A percentile compares a stretch with the other conserved stretches of the same genome.
These are phyloP conservation scores for Paedocypris micromegethes DNA, from an alignment of 2,797 vertebrate genomes.

Conservation along the genomic window DNA sequence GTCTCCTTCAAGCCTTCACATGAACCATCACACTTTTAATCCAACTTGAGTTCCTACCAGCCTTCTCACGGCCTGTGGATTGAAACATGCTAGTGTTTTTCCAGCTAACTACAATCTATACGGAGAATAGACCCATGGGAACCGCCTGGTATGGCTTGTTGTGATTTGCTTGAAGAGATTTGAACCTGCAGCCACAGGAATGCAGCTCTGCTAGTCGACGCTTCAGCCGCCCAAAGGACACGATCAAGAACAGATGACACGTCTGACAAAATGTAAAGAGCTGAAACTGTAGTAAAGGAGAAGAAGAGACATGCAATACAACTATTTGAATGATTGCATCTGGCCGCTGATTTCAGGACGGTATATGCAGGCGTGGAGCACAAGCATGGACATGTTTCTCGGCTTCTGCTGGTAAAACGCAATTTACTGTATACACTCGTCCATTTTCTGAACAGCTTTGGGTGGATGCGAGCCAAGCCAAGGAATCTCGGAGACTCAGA, in stretches of 20 bases:
- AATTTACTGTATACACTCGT: constrained; percentile 9
- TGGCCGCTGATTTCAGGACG: constrained; percentile 67
- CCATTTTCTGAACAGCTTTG: no score
- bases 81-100: constrained; percentile 18
- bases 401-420: constrained; percentile 61
- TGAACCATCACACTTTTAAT: no score
- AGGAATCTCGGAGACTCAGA: no score
- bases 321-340: constrained; percentile 68
- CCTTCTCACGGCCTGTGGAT: constrained; percentile 17
- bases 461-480: no score
- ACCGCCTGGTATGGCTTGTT: constrained; percentile 8
- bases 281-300: constrained; percentile 33
- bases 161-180: constrained; percentile 22
- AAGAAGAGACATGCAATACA: constrained; percentile 36
- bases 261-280: constrained; percentile 31
- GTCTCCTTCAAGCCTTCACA: no score
- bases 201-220: constrained; percentile 27
- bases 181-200: constrained; percentile 30
- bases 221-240: constrained; percentile 21
- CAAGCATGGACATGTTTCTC: constrained; percentile 65
- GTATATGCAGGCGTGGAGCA: constrained; percentile 60
- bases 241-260: constrained; percentile 26
- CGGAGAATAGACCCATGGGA: constrained; percentile 30
- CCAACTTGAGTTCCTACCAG: neutral
- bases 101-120: constrained; percentile 24